Base-by-base conservation (phyloP, 1,140 invertebrate genomes). In the Meteorus sp. region DNA sequence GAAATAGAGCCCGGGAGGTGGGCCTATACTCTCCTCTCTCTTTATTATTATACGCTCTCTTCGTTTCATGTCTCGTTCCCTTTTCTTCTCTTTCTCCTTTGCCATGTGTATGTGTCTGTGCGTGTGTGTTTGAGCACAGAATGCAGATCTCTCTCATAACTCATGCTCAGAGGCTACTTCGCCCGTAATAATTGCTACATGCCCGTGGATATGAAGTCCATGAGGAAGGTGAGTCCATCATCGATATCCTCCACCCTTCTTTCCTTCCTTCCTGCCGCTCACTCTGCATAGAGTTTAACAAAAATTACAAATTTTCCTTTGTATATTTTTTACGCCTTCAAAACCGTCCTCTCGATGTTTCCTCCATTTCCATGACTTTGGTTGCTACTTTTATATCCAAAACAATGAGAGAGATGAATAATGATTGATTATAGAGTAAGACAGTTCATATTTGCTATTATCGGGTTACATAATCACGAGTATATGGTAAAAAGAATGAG, bases 141-240 rank as follows among this genome's bases (percentile, higher is more conserved):
- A 62, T 62, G 61, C 61, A 62, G 61, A 62, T 62, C 61, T 62
- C 61, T 62, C 61, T 23, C 56, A 59, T 62, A 62, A 62, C 61
- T 62, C 61, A 62, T 59, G 43, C 56, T 37, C 41, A n/a, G n/a
- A n/a, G 22, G 61, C 51, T 58, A 62, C 61, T 33, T 58, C 52
- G 51, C 35, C 25, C 25, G 43, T 59, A 58, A 59, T 62, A 62
- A 62, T 62, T 61, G 54, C 56, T 59, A 55, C 51, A 58, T 48
- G 43, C 50, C 61, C 44, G 44, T 52, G 44, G 56, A 62, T 54
- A 31, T 60, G 45, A 50, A 37, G 17, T 20, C 43, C 23, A 56
- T 37, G 31, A 29, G 5, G 22, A 37, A 53, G 8, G 43, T n/a
- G n/a, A n/a, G n/a, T n/a, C n/a, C n/a, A n/a, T n/a, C n/a, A n/a